Evolutionary conservation across 1,140 invertebrate genomes (phyloP).

Genomic region (Daktulosphaira vitifoliae): DNA sequence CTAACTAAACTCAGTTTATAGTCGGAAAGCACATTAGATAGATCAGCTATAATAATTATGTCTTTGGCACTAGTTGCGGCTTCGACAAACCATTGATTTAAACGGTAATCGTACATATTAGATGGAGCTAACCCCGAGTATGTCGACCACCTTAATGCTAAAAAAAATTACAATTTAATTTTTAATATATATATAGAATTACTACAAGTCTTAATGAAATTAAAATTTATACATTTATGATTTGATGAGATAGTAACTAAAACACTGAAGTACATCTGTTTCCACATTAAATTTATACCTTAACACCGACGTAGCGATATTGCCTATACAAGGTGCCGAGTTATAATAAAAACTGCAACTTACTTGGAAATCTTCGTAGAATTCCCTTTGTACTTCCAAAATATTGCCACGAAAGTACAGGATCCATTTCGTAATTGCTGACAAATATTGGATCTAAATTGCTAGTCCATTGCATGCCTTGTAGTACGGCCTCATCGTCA

Average conservation of each 20-base stretch:
- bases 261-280: no score
- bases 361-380: constrained; percentile 85
- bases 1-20: constrained; percentile 73
- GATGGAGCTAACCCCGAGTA: constrained; percentile 53
- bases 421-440: constrained; percentile 85
- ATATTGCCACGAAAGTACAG: constrained; percentile 90
- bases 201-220: neutral
- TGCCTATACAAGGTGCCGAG: neutral
- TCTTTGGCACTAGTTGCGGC: constrained; percentile 96
- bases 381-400: constrained; percentile 89
- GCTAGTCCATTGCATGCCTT: constrained; percentile 86
- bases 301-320: neutral
- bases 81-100: constrained; percentile 86
- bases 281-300: neutral
- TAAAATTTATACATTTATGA: no score
- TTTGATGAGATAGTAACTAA: no score
- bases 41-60: constrained; percentile 82
- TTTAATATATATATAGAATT: neutral
- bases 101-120: constrained; percentile 78
- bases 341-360: constrained; percentile 10
- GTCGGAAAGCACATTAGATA: constrained; percentile 79
- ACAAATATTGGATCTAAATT: constrained; percentile 81
- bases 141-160: constrained; percentile 65
- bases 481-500: constrained; percentile 54
- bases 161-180: neutral